Conservation (phyloP, 2,888 invertebrate genomes). For the Allacma fusca region DNA sequence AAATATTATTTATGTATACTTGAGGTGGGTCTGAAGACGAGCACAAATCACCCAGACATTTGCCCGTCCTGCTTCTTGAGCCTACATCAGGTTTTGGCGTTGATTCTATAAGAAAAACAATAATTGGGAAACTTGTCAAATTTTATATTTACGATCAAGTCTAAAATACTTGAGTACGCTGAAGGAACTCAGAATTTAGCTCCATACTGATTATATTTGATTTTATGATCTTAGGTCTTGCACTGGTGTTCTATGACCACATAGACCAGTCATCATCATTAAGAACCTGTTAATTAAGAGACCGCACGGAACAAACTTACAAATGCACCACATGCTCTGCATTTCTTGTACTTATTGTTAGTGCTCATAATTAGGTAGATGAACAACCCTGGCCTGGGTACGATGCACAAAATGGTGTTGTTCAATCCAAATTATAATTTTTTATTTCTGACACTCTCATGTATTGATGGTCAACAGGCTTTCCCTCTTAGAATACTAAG, state of each 20-base stretch:
- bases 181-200: too few relatives aligned
- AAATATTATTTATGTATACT: too few relatives aligned
- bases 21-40: neutral
- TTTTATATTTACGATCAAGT: too few relatives aligned
- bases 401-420: neutral
- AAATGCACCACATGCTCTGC: too few relatives aligned
- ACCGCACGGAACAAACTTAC: neutral
- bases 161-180: too few relatives aligned
- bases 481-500: neutral
- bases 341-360: too few relatives aligned
- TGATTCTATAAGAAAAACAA: neutral
- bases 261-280: too few relatives aligned
- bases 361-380: too few relatives aligned
- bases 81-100: neutral
- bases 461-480: neutral
- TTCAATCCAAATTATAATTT: neutral
- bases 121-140: neutral
- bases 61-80: conserved; percentile 1
- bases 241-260: too few relatives aligned
- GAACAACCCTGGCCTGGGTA: too few relatives aligned
- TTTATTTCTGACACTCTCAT: neutral
- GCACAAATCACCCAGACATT: conserved; percentile 8
- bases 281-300: neutral
- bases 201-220: too few relatives aligned
- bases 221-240: too few relatives aligned